Evolutionary conservation across 2,113 vertebrate genomes (phyloP), one percentile per base, ranked within the genome.

Genomic region (Oreochromis tanganicae): DNA sequence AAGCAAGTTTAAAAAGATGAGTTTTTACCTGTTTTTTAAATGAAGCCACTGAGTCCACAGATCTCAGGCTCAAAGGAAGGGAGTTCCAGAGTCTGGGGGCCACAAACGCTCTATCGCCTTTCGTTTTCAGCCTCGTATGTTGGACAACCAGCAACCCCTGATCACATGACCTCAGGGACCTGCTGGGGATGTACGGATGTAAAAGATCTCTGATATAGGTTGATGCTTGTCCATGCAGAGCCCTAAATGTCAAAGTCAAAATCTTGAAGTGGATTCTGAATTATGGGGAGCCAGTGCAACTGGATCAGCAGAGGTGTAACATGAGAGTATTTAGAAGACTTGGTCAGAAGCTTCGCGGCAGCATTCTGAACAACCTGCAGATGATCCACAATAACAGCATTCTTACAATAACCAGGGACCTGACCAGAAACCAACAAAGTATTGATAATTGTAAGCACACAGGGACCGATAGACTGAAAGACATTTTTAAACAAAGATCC

Each of bases 221-320:
- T 34, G 57, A 9, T 61, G 29, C 57, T 6, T 9, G 57, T 61
- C 29, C 59, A 61, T 61, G 57, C 9, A 10, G 57, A 61, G 16
- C 57, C 57, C 57, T 34, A 29, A 61, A 34, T 19, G 57, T 6
- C 57, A 61, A 61, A 61, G 57, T 61, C 57, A 61, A 17, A 27
- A 27, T 27, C 27, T 27, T 27, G 27, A 27, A 27, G 27, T 27
- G 27, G 27, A 27, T 27, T 27, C 27, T 27, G 27, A 27, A 27
- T 61, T 10, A 10, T 0, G 1, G 29, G 57, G 0, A 61, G 57
- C 57, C 5, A 0, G 16, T 19, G 57, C 57, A 61, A 10, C 57
- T 61, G 27, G 27, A 61, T 61, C 3, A 61, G 56, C 56, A 4
- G 14, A 32, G 27, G 14, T 61, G 14, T 61, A 61, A 1, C 4